A percentile compares a stretch with the other conserved stretches of the same genome.
phyloP scores from a whole-genome alignment of 2,888 invertebrate genomes.

The Drosophila mimetica region DNA sequence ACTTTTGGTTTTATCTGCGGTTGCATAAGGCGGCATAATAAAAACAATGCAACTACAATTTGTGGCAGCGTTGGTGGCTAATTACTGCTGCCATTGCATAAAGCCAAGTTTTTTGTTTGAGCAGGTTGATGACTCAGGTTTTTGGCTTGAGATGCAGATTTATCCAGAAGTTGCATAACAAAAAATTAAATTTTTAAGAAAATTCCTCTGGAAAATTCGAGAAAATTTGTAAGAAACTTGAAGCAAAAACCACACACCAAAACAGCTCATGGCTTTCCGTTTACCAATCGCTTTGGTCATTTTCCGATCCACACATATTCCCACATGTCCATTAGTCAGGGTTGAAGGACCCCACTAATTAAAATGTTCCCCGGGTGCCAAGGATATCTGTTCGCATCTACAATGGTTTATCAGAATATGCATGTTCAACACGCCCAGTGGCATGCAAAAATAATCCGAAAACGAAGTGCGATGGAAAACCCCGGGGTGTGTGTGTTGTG shows the following conservation, averaged over 20 bases:
- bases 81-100: constrained; percentile 72
- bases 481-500: neutral
- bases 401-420: constrained; percentile 38
- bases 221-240: neutral
- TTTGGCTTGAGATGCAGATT: neutral
- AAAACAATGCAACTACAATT: constrained; percentile 58
- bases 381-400: constrained; percentile 41
- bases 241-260: neutral
- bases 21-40: constrained; percentile 63
- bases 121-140: constrained; percentile 11
- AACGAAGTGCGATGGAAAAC: constrained; percentile 19
- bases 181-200: neutral
- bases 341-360: constrained; percentile 37
- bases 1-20: constrained; percentile 16
- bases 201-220: neutral
- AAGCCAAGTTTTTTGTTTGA: constrained; percentile 22
- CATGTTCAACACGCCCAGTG: constrained; percentile 34
- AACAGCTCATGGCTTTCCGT: constrained; percentile 10
- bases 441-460: constrained; percentile 42
- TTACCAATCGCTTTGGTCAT: constrained; percentile 32
- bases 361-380: constrained; percentile 43
- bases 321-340: constrained; percentile 12
- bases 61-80: constrained; percentile 60
- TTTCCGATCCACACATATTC: constrained; percentile 9
- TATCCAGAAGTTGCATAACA: too few relatives aligned